Evolutionary conservation across 2,113 vertebrate genomes (phyloP).

Genomic region (Pungitius pungitius): DNA sequence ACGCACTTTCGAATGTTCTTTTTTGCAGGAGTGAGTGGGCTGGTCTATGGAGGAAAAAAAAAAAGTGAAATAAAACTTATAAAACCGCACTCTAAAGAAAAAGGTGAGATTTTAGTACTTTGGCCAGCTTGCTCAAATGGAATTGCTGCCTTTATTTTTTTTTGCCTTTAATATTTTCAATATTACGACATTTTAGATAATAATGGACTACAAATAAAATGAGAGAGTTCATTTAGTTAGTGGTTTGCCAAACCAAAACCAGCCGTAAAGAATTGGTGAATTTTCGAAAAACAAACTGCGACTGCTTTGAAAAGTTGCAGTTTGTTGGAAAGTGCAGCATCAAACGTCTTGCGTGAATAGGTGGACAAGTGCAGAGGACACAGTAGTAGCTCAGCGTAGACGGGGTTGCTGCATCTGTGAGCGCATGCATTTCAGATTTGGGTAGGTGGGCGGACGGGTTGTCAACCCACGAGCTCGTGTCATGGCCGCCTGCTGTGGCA

Average conservation of each 20-base stretch:
- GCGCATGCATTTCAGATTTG: not conserved
- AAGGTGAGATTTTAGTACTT: slow-evolving; percentile 8
- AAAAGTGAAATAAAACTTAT: slow-evolving; percentile 31
- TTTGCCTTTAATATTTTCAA: no score
- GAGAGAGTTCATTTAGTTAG: not conserved
- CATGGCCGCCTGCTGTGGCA: slow-evolving; percentile 45
- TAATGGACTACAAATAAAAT: not conserved
- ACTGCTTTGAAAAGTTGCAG: no score
- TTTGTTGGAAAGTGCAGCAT: not conserved
- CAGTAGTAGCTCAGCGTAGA: not conserved
- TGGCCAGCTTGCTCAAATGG: slow-evolving; percentile 19
- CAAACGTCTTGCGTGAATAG: not conserved
- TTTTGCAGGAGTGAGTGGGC: slow-evolving; percentile 23
- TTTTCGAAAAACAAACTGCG: no score
- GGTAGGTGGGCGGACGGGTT: not conserved
- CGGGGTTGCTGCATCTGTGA: slow-evolving; percentile 13
- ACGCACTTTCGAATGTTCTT: slow-evolving; percentile 8
- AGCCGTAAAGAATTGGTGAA: not conserved
- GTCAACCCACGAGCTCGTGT: slow-evolving; percentile 54
- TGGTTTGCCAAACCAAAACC: not conserved
- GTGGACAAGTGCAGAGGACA: not conserved
- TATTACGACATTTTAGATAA: not conserved
- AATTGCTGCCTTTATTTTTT: slow-evolving; percentile 12
- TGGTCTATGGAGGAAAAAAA: not conserved
- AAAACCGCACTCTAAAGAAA: slow-evolving; percentile 20